Conservation (phyloP, 2,113 vertebrate genomes). For the Nestor notabilis region DNA sequence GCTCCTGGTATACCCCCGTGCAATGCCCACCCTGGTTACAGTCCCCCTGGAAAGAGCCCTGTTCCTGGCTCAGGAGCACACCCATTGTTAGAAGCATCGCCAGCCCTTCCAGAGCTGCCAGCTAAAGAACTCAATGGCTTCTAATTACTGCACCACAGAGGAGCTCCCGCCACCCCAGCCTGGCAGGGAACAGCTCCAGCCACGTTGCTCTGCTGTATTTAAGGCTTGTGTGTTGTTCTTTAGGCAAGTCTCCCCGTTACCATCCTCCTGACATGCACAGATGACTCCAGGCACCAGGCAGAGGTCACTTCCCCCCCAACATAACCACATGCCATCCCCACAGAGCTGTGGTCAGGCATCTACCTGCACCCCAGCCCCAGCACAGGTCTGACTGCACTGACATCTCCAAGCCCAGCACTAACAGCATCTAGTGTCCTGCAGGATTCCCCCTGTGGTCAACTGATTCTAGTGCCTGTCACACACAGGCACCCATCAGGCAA, state of each 20-base stretch:
- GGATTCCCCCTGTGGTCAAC: not conserved
- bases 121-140: not conserved
- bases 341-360: not conserved
- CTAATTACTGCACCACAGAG: conserved; percentile 14
- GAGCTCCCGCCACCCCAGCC: not conserved
- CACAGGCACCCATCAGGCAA: not conserved
- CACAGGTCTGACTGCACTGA: fast-evolving
- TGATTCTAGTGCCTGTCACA: not conserved
- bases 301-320: not conserved
- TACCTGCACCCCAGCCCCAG: not conserved
- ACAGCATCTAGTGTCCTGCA: not conserved
- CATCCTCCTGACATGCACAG: not conserved
- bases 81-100: not conserved
- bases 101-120: not conserved
- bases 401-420: not conserved
- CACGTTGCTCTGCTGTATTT: not conserved
- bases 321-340: not conserved
- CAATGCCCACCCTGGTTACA: fast-evolving
- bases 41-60: not conserved
- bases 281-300: fast-evolving
- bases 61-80: not conserved
- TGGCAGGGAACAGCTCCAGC: not conserved
- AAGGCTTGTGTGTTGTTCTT: not conserved
- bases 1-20: fast-evolving
- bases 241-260: not conserved